Conservation (phyloP, 2,888 invertebrate genomes). For the Caenorhabditis angaria region DNA sequence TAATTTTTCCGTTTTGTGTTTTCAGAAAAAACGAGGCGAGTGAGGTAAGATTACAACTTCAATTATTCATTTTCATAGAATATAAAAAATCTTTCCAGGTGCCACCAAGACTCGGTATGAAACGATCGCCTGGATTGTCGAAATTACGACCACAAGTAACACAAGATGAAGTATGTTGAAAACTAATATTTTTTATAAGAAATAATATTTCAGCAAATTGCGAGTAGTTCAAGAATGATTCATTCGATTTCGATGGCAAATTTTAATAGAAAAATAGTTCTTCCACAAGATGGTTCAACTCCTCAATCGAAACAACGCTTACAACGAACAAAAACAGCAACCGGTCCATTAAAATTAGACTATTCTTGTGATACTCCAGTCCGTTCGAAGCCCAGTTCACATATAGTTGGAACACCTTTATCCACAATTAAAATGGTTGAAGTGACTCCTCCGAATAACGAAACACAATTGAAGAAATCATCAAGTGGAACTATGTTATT, state of each 20-base stretch:
- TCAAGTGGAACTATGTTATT: constrained; percentile 33
- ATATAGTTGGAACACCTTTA: neutral
- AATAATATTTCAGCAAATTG: neutral
- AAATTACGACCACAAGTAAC: constrained; percentile 3
- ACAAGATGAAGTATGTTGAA: neutral
- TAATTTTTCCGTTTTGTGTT: neutral
- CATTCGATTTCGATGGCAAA: neutral
- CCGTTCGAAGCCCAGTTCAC: neutral
- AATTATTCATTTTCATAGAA: neutral
- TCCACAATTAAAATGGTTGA: neutral
- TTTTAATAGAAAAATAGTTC: neutral
- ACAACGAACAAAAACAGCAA: neutral
- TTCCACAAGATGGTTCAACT: neutral
- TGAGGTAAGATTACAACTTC: neutral
- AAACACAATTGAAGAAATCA: neutral
- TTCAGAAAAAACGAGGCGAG: neutral
- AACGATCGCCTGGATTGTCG: neutral
- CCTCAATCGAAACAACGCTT: neutral
- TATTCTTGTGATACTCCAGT: neutral
- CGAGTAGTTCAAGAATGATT: neutral
- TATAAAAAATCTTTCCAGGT: neutral
- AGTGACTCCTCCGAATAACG: neutral
- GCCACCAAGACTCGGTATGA: neutral
- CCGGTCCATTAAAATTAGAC: neutral
- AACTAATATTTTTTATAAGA: neutral